Base-by-base conservation (phyloP, 2,888 invertebrate species). In the Epiperipatus broadwayi region DNA sequence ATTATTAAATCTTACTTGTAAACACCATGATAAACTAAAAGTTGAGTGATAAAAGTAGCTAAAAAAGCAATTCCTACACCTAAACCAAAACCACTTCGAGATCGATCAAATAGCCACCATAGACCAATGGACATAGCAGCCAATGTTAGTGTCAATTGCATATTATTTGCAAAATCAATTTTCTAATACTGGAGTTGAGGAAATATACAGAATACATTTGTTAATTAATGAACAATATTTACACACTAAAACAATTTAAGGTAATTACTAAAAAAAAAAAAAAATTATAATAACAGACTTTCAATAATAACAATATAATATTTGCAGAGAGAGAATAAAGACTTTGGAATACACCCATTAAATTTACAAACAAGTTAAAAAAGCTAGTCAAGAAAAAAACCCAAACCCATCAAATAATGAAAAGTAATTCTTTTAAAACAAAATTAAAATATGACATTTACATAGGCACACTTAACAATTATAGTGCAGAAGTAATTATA, bases 91-190 rank as follows among this genome's bases (percentile, higher is more conserved):
- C 62, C 62, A 42, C 57, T 54, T 18, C 53, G 49, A 5, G 61
- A 61, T 33, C 61, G 46, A 45, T 62, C 62, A 51, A 60, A 62
- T 41, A 59, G 46, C 60, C 60, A 62, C 62, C 62, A 62, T 18
- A 62, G 49, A 1, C 61, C 60, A 21, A 61, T 53, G 21, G 60
- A 60, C 55, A 62, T 55, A 2, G 59, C 58, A 18, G 58, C 56
- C 29, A 62, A 48, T 5, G 58, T 57, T 33, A 61, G 47, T 2
- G 59, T 58, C 38, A 62, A 50, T 47, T 62, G 61, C 38, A 59
- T 46, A 44, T 61, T 58, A 46, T 57, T 59, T 29, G 55, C 54
- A 52, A 61, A 62, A 45, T 60, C 57, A 36, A 62, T 54, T 56
- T 60, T 61, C 60, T 60, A 40, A 19, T 14, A 30, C 7, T n/a